These are phyloP conservation scores for Chamaea fasciata DNA, from an alignment of 2,113 vertebrate species.

Conservation along the genomic window DNA sequence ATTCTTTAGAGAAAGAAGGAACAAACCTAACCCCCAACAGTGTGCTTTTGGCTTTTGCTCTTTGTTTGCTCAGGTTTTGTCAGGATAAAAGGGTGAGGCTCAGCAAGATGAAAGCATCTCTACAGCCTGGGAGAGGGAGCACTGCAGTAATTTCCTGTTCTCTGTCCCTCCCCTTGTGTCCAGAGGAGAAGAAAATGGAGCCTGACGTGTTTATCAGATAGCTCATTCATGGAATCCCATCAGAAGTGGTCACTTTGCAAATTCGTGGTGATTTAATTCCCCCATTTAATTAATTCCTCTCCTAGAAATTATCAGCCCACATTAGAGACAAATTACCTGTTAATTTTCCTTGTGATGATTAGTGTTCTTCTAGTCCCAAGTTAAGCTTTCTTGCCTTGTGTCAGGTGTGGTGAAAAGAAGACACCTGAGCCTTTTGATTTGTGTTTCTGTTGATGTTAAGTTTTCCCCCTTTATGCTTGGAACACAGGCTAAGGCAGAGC, in stretches of 20 bases:
- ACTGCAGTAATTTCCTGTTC: not conserved
- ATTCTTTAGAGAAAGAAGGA: no score
- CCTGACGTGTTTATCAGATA: not conserved
- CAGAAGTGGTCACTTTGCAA: not conserved
- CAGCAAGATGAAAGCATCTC: not conserved
- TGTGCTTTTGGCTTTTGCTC: not conserved
- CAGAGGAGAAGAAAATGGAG: not conserved
- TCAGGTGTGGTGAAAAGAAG: not conserved
- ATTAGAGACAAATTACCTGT: conserved; percentile 20
- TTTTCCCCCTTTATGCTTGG: rapidly evolving
- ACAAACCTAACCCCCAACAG: no score
- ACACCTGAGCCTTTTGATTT: not conserved
- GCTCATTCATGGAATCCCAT: not conserved
- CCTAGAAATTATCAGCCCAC: not conserved
- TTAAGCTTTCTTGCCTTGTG: not conserved
- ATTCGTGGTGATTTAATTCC: conserved; percentile 9
- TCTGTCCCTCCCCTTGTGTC: not conserved
- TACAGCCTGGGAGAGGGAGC: not conserved
- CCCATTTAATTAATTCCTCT: conserved; percentile 10
- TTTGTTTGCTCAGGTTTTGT: not conserved
- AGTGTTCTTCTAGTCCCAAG: not conserved
- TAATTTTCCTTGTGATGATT: conserved; percentile 23
- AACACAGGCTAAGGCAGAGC: not conserved
- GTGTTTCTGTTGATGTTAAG: not conserved
- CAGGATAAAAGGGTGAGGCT: not conserved